phyloP scores from a whole-genome alignment of 2,113 vertebrate genomes.

The Saguinus midas region DNA sequence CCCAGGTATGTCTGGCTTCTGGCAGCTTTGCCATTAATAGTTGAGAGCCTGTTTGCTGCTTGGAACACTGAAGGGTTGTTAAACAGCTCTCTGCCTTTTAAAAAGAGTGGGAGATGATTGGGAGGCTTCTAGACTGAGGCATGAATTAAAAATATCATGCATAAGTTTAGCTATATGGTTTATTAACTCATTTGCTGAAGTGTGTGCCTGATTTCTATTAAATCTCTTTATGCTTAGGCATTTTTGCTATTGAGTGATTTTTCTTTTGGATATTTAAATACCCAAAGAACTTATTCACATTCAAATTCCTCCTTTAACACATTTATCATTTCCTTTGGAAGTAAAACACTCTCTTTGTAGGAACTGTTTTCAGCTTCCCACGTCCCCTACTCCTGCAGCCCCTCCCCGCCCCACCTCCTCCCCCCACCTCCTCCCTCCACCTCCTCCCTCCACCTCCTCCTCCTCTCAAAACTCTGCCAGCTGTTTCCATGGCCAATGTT shows the following conservation, averaged over 20 bases:
- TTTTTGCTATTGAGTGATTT: constrained; percentile 54
- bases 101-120: constrained; percentile 56
- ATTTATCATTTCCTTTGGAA: constrained; percentile 68
- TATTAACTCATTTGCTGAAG: constrained; percentile 68
- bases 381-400: too few relatives aligned
- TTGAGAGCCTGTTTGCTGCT: constrained; percentile 66
- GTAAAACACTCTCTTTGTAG: constrained; percentile 48
- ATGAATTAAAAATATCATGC: constrained; percentile 45
- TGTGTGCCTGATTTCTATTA: constrained; percentile 48
- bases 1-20: constrained; percentile 70
- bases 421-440: background rate
- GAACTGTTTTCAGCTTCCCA: constrained; percentile 42
- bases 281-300: constrained; percentile 59
- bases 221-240: constrained; percentile 52
- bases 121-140: constrained; percentile 48
- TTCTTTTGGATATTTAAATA: constrained; percentile 60
- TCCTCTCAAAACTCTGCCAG: background rate
- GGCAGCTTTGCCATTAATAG: constrained; percentile 68
- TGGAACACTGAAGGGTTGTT: constrained; percentile 70
- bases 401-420: too few relatives aligned
- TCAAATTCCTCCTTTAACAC: constrained; percentile 49
- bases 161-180: constrained; percentile 61
- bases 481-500: constrained; percentile 55
- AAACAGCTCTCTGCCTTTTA: constrained; percentile 63
- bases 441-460: background rate